Base-by-base conservation (phyloP, 2,113 vertebrate species). In the Rhinolophus sinicus region DNA sequence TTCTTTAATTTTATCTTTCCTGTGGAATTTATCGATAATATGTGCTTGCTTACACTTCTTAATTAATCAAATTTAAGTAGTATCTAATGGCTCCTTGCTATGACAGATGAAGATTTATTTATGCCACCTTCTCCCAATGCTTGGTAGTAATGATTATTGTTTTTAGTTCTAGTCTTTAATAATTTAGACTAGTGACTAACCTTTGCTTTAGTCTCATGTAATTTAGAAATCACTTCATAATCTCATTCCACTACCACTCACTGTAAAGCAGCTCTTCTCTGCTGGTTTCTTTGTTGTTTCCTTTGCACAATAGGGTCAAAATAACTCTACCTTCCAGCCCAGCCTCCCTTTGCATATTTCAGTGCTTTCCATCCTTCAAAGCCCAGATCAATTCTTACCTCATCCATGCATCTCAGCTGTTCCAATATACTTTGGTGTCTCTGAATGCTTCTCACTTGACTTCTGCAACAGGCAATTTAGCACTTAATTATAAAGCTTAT, bases 401-500 rank as follows among this genome's bases (percentile, higher is more conserved):
- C 44, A 47, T 72, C 52, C 30, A 72, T 80, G 78, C 40, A 76
- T 95, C 91, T 85, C 93, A 82, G 82, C 73, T 83, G 56, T 86
- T 91, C 56, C 91, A 75, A 38, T 94, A 84, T 13, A 50, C 81
- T 69, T 75, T 7, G 15, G 52, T 89, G n/a, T 95, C 88, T 83
- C 67, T 62, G 80, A 96, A 69, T 70, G 62, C 88, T 56, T 91
- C 69, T 89, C 69, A 40, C 60, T 95, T 91, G 94, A 91, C 73
- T 96, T 96, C 67, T 90, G 90, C 67, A 88, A 88, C 81, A 95
- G 28, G 15, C 95, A 93, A 92, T 96, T 96, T 96, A 89, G 88
- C 73, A 54, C 92, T 94, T 97, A 96, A 96, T 96, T 95, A 93
- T 92, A 84, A 94, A 88, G 93, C 86, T 90, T 88, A 93, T 44